These are phyloP conservation scores for Drosophila gunungcola DNA, from an alignment of 1,140 invertebrate genomes.

Conservation along the genomic window DNA sequence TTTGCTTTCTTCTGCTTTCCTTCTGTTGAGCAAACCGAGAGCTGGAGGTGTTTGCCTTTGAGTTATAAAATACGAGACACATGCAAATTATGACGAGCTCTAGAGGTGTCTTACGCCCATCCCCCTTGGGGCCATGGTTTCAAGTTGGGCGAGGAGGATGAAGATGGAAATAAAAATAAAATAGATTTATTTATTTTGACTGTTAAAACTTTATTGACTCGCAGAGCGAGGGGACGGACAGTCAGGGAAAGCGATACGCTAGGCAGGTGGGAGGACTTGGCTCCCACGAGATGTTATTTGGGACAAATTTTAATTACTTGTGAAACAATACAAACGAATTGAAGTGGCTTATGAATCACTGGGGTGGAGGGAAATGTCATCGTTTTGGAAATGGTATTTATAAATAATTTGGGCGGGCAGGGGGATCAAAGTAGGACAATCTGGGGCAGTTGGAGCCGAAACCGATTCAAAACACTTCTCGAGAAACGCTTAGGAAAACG, in stretches of 20 bases:
- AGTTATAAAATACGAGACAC: constrained; percentile 64
- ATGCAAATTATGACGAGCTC: constrained; percentile 58
- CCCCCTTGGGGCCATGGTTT: background rate
- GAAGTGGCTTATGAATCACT: constrained; percentile 4
- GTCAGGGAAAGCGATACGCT: constrained; percentile 24
- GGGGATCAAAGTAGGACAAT: constrained; percentile 2
- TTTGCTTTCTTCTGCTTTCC: constrained; percentile 41
- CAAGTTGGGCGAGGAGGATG: constrained; percentile 14
- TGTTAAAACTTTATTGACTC: constrained; percentile 46
- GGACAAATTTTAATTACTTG: constrained; percentile 44
- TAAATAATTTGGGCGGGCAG: background rate
- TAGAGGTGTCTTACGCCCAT: background rate
- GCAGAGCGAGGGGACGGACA: constrained; percentile 3
- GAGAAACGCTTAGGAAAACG: constrained; percentile 7
- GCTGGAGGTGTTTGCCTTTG: constrained; percentile 18
- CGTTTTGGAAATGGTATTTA: constrained; percentile 1
- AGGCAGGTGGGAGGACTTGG: constrained; percentile 16
- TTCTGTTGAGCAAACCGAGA: background rate
- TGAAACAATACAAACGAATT: constrained; percentile 8
- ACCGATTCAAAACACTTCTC: constrained; percentile 14
- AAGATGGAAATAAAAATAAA: constrained; percentile 31
- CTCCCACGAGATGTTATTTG: background rate
- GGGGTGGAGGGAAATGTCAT: constrained; percentile 2
- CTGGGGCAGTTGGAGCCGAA: background rate
- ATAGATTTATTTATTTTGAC: constrained; percentile 46